Base-by-base conservation (phyloP, 1,140 invertebrate species). In the Leptinotarsa defecta region DNA sequence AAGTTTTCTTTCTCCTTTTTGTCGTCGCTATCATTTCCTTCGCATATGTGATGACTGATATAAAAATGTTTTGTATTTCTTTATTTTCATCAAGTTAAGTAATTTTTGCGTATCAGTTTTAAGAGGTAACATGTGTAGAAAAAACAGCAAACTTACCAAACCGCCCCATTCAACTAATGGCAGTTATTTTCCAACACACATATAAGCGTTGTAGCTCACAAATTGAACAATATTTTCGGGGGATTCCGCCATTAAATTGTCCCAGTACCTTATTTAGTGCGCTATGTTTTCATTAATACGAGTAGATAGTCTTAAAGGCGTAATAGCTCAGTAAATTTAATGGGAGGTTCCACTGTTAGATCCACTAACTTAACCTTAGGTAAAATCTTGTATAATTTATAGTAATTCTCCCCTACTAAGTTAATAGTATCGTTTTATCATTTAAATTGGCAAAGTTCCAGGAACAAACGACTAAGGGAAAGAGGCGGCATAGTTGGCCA, bases 381-480 rank as follows among this genome's bases (percentile, higher is more conserved):
- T 81, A 81, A 79, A 81, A 81, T 81, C 80, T 79, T 79, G 78
- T 79, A 78, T 81, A 81, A 81, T 81, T 79, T 81, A 81, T 79
- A 64, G 78, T 76, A 76, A 74, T 76, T 70, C 78, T 76, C 70
- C 78, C 79, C 77, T 72, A 43, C 75, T 76, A 82, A 82, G 77
- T 82, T 82, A 82, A 82, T 82, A 79, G 81, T 82, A 80, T 79
- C 81, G 77, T 82, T 82, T 82, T 82, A 82, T 82, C 81, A 82
- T 82, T 82, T 82, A 78, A 80, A 82, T 82, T 82, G 79, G 79
- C 75, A 76, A 82, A 82, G 78, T 82, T 82, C 77, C 77, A 77
- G 75, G 74, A 73, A 75, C 74, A 76, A 71, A 78, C 77, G 77
- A 74, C 69, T 67, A 71, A 74, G 74, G 74, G 77, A 76, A 76